Base-by-base conservation (phyloP, 2,888 invertebrate species). In the Agrotis exclamationis region DNA sequence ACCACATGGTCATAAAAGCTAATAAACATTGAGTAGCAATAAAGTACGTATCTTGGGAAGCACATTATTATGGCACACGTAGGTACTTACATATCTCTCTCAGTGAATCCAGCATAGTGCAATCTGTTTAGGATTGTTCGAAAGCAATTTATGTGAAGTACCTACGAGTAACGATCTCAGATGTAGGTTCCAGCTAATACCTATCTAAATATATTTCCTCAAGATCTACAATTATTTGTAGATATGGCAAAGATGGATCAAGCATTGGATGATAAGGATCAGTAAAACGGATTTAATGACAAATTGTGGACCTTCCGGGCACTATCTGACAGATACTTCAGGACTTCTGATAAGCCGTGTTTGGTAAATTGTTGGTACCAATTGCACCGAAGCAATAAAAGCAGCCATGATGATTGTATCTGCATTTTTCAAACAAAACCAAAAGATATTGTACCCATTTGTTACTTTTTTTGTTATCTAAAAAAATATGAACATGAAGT, bases 1-100 rank as follows among this genome's bases (percentile, higher is more conserved):
- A 75, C 67, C 76, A 53, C 72, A 72, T 54, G 56, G 47, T 76
- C 76, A 70, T 79, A 67, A 75, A 73, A 82, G 67, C 74, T 60
- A 67, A 70, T 76, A 79, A 73, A 76, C 66, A 79, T 76, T 71
- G 76, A 68, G 68, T 65, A 56, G 53, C 53, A 56, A 75, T 76
- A 67, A 64, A 71, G 44, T 68, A 48, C n/a, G 22, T 47, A 58
- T 63, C 44, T 77, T 58, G 22, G 47, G 24, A 7, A 57, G 60
- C 53, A 57, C 24, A 57, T 62, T 58, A 74, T 65, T 50, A 39
- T 50, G 6, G 53, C 11, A 47, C 33, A 45, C 47, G 1, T 69
- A 57, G 33, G 39, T 59, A 33, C 7, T n/a, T n/a, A 28, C 28
- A 28, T 28, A 54, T 58, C 45, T 63, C 44, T 53, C 33, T 24